Conservation (phyloP, 2,113 vertebrate species). For the Menura novaehollandiae region DNA sequence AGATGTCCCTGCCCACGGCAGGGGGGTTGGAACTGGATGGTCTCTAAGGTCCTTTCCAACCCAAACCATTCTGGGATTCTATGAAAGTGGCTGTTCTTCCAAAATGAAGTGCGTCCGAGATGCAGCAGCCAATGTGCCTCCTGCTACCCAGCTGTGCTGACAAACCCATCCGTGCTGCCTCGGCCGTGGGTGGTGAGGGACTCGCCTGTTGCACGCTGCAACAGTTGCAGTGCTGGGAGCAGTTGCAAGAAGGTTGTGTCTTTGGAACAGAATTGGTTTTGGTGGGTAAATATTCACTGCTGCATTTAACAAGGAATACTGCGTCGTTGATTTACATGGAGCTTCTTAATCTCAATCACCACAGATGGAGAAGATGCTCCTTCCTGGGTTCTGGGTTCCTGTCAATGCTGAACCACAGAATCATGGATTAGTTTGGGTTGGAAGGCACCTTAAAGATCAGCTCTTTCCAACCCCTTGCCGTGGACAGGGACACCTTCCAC, state of each 20-base stretch:
- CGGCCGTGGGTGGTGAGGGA: neutral
- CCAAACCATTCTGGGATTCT: neutral
- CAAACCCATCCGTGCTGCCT: neutral
- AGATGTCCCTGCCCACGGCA: neutral
- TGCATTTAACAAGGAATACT: neutral
- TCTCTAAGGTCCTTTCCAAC: neutral
- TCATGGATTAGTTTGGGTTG: neutral
- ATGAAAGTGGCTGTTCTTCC: neutral
- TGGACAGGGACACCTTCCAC: neutral
- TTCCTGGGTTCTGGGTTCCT: neutral
- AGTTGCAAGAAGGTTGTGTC: neutral
- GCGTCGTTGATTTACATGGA: neutral
- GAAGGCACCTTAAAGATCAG: neutral
- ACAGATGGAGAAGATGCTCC: neutral
- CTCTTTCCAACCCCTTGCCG: neutral
- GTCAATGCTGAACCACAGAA: neutral
- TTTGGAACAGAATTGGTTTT: neutral
- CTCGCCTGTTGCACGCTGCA: fast-evolving
- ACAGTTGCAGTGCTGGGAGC: fast-evolving
- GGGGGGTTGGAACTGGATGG: neutral
- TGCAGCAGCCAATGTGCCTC: neutral
- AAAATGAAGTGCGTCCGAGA: neutral
- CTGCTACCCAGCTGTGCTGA: neutral
- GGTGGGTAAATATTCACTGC: neutral
- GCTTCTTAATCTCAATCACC: neutral